Evolutionary conservation across 1,140 invertebrate genomes (phyloP), one percentile per base, ranked within the genome.

Genomic region (Varroa destructor): DNA sequence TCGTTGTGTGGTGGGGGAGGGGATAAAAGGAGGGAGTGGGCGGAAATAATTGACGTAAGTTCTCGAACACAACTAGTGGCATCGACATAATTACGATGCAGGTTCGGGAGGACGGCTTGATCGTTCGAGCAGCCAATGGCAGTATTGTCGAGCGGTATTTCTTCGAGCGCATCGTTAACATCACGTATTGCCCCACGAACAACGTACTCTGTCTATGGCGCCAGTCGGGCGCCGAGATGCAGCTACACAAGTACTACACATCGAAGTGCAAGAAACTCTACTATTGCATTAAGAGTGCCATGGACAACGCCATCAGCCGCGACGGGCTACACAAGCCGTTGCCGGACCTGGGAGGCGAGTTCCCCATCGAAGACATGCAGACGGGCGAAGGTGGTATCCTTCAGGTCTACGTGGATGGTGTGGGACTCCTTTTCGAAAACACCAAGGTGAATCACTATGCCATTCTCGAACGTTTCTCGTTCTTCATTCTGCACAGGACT

Each of bases 241-340:
- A 97, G 77, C 84, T 99, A 71, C 92, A 97, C 80, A 97, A 99
- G 83, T 99, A 98, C 82, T 97, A 98, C 79, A 97, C 96, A 0
- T 92, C 94, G 81, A 99, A 98, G 93, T 98, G 95, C 81, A 93
- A 94, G 80, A 92, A 97, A 76, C 82, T 99, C 42, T 99, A 99
- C 80, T 93, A 96, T 80, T 94, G 91, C 78, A 97, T 99, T 76
- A 98, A 99, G 82, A 91, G 96, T 76, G 89, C 94, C 5, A 99
- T 99, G 93, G 95, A 98, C 37, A 67, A 67, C 46, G 51, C 71
- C 71, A 71, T 57, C 73, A 42, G 75, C 78, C 54, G 74, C 77
- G 40, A 67, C 61, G 61, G 61, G 40, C 46, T 67, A 46, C 40
- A 37, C 12, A 67, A 67, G 61, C 61, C 61, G 12, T 37, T 67